phyloP scores from a whole-genome alignment of 2,888 invertebrate species.

The Hyposoter didymator region DNA sequence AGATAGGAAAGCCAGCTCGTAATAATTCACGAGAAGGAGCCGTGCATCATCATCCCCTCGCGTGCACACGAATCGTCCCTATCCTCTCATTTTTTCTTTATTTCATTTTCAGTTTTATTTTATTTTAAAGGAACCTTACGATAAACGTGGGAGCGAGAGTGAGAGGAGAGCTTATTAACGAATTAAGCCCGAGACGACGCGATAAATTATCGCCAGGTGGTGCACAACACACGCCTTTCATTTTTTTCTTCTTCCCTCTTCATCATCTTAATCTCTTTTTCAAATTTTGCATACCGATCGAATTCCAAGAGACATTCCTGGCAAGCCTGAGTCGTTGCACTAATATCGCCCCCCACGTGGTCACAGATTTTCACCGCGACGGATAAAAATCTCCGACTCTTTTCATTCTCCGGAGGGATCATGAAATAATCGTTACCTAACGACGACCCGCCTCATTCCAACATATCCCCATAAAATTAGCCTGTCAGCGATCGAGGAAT shows the following conservation, averaged over 20 bases:
- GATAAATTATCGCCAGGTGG: slow-evolving; percentile 77
- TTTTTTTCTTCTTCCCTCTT: slow-evolving; percentile 41
- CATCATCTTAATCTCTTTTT: slow-evolving; percentile 67
- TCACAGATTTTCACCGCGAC: neutral
- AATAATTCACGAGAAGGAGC: slow-evolving; percentile 76
- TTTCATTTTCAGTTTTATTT: slow-evolving; percentile 44
- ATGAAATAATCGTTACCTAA: neutral
- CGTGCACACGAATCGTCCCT: slow-evolving; percentile 62
- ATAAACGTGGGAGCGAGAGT: slow-evolving; percentile 66
- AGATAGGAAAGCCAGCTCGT: slow-evolving; percentile 73
- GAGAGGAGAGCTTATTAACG: slow-evolving; percentile 75
- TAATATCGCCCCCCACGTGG: slow-evolving; percentile 47
- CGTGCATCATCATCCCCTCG: slow-evolving; percentile 74
- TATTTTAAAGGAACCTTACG: slow-evolving; percentile 48
- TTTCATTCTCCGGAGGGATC: slow-evolving; percentile 4
- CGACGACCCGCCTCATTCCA: neutral
- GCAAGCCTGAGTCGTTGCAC: slow-evolving; percentile 55
- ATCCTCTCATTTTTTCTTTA: slow-evolving; percentile 49
- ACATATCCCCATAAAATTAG: neutral
- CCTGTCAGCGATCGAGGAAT: no score
- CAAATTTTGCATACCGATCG: slow-evolving; percentile 70
- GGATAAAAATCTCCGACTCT: slow-evolving; percentile 17
- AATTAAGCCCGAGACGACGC: slow-evolving; percentile 75
- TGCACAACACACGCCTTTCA: slow-evolving; percentile 56
- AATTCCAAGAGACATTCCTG: slow-evolving; percentile 73